Conservation (phyloP, 2,888 invertebrate species). For the Theretra japonica region DNA sequence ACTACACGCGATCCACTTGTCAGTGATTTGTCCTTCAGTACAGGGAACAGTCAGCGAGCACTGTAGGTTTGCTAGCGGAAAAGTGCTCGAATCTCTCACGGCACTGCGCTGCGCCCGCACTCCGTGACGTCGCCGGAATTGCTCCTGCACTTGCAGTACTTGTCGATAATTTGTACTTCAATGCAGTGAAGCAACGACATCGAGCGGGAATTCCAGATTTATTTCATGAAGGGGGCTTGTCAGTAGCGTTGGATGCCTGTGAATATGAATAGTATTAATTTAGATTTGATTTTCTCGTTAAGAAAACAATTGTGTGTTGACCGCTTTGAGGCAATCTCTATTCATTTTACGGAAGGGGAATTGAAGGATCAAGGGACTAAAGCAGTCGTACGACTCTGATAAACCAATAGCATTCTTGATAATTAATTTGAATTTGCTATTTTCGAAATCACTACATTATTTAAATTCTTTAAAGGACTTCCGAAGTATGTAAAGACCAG, state of each 20-base stretch:
- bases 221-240: background rate
- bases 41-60: constrained; percentile 36
- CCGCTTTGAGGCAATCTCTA: too few relatives aligned
- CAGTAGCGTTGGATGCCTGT: background rate
- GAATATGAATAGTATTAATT: too few relatives aligned
- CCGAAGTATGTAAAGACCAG: too few relatives aligned
- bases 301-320: too few relatives aligned
- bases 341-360: too few relatives aligned
- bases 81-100: constrained; percentile 41
- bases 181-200: background rate
- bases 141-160: background rate
- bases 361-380: too few relatives aligned
- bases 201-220: background rate
- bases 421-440: too few relatives aligned
- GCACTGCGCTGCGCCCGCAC: constrained; percentile 33
- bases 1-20: constrained; percentile 46
- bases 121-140: background rate
- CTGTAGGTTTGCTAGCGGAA: constrained; percentile 43
- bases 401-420: too few relatives aligned
- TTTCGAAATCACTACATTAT: too few relatives aligned
- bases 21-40: constrained; percentile 49
- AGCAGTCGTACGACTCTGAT: too few relatives aligned
- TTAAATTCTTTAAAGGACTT: too few relatives aligned
- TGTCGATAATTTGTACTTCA: background rate
- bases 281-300: too few relatives aligned